A percentile compares a stretch with the other conserved stretches of the same genome.
These are phyloP conservation scores for Furcifer pardalis DNA, from an alignment of 2,797 vertebrate species.

Conservation along the genomic window DNA sequence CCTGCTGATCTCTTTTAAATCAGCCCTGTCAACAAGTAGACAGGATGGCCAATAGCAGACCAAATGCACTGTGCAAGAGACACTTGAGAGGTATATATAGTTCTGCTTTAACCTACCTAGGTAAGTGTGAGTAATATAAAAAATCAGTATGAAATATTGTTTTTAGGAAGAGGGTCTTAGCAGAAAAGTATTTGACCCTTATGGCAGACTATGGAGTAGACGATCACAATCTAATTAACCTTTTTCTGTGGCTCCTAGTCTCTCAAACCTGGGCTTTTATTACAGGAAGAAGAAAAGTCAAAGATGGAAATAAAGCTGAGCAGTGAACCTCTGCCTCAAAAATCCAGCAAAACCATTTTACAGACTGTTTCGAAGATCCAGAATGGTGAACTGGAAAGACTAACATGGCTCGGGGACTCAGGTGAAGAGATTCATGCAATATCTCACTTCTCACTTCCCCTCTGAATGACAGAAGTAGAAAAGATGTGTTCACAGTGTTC, in stretches of 20 bases:
- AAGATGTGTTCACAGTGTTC: not conserved
- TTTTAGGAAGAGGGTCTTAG: not conserved
- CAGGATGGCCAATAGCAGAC: not conserved
- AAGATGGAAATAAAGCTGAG: slow-evolving; percentile 44
- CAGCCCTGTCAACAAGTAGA: not conserved
- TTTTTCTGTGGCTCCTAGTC: not conserved
- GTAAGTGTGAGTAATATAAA: not conserved
- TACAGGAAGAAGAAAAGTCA: not conserved
- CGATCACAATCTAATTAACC: not conserved
- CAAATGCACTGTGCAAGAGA: not conserved
- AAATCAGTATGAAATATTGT: not conserved
- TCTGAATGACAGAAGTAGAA: not conserved
- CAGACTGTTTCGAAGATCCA: not conserved
- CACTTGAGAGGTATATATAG: not conserved
- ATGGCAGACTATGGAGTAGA: not conserved
- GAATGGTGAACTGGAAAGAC: not conserved
- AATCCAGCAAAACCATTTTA: not conserved
- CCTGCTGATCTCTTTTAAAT: not conserved
- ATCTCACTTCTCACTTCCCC: not conserved
- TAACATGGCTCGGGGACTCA: not conserved
- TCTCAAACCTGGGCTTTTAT: not conserved
- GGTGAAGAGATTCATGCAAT: not conserved
- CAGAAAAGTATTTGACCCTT: not conserved
- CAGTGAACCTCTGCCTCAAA: slow-evolving; percentile 32
- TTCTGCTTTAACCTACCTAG: not conserved